Conservation (phyloP, 2,888 invertebrate species). For the Xestia rhomboidea region DNA sequence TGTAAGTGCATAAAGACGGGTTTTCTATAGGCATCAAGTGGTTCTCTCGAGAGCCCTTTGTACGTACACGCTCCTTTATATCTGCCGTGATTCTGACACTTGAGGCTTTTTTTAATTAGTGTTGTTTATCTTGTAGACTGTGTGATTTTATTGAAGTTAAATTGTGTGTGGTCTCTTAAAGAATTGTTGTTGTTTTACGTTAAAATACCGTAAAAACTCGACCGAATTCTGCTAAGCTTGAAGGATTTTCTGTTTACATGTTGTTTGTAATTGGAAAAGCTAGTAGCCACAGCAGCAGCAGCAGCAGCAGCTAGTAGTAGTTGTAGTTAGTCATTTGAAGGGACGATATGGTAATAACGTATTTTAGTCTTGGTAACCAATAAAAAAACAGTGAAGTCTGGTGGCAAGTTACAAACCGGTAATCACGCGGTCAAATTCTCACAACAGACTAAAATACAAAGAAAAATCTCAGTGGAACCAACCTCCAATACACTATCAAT, state of each 20-base stretch:
- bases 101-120: conserved; percentile 32
- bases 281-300: no score
- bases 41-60: conserved; percentile 54
- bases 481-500: conserved; percentile 16
- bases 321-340: not conserved
- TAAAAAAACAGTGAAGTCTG: not conserved
- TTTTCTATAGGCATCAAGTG: conserved; percentile 59
- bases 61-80: conserved; percentile 52
- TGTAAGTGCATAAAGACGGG: conserved; percentile 63
- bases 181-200: not conserved
- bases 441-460: not conserved
- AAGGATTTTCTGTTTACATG: not conserved
- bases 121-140: conserved; percentile 27
- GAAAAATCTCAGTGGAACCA: not conserved
- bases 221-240: not conserved
- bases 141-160: conserved; percentile 5
- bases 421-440: not conserved
- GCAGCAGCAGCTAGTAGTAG: no score
- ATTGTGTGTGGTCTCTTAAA: not conserved
- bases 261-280: not conserved
- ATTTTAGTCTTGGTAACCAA: not conserved
- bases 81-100: conserved; percentile 47
- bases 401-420: not conserved
- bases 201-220: not conserved
- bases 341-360: not conserved